Conservation (phyloP, 2,113 vertebrate species). For the Pao palembangensis region DNA sequence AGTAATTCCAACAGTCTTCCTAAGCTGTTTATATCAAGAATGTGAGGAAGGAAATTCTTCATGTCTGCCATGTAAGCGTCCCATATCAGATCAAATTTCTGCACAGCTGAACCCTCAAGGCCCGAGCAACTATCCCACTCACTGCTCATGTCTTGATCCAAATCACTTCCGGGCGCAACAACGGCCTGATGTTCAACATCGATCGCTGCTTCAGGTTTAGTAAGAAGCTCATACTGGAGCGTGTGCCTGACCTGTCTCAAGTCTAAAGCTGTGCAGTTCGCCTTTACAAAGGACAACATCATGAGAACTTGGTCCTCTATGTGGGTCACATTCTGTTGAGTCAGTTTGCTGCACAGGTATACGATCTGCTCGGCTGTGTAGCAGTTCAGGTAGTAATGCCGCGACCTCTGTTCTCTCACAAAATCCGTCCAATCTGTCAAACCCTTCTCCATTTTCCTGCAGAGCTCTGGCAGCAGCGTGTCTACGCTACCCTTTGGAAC, state of each 20-base stretch:
- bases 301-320: conserved; percentile 77
- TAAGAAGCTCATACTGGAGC: conserved; percentile 71
- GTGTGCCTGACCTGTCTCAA: conserved; percentile 64
- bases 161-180: conserved; percentile 28
- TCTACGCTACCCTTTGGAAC: conserved; percentile 66
- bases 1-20: conserved; percentile 78
- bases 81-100: conserved; percentile 76
- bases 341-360: conserved; percentile 79
- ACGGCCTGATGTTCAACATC: conserved; percentile 72
- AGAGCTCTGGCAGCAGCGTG: conserved; percentile 78
- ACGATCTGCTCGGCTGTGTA: conserved; percentile 92
- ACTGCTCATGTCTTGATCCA: conserved; percentile 12
- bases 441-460: conserved; percentile 85
- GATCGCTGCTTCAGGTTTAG: conserved; percentile 53
- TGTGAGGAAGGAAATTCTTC: conserved; percentile 73
- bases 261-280: conserved; percentile 63
- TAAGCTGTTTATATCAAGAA: conserved; percentile 80
- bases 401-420: conserved; percentile 76
- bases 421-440: conserved; percentile 80
- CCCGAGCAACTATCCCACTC: conserved; percentile 3
- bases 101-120: too few relatives aligned
- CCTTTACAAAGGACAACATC: conserved; percentile 88
- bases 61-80: conserved; percentile 75
- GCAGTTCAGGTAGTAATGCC: conserved; percentile 87
- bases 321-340: conserved; percentile 32